Evolutionary conservation across 2,113 vertebrate genomes (phyloP).

Genomic region (Sarotherodon lohbergeri): DNA sequence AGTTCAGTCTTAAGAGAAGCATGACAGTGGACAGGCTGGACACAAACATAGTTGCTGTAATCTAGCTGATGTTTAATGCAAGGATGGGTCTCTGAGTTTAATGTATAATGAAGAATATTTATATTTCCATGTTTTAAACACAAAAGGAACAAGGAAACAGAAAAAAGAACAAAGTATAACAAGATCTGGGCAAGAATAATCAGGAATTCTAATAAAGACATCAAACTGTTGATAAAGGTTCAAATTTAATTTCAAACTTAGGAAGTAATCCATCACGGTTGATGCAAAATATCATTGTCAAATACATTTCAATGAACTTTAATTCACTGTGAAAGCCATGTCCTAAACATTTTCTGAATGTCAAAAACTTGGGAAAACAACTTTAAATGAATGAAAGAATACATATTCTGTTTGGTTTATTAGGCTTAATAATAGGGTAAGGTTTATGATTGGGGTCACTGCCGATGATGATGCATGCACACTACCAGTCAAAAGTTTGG

Average conservation of each 20-base stretch:
- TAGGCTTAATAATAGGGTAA: background rate
- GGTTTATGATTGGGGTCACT: background rate
- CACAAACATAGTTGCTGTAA: background rate
- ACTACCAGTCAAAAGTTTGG: background rate
- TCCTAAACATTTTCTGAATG: background rate
- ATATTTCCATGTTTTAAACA: background rate
- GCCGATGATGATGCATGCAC: background rate
- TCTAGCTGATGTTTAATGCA: background rate
- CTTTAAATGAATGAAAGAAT: background rate
- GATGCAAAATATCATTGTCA: background rate
- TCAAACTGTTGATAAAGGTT: background rate
- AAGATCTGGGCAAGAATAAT: background rate
- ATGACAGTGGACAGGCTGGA: background rate
- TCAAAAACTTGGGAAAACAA: too few species aligned
- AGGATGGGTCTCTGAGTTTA: background rate
- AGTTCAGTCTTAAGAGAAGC: background rate
- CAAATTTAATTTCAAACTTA: background rate
- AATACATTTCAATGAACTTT: background rate
- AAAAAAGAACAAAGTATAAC: background rate
- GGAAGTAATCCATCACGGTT: background rate
- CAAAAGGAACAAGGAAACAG: background rate
- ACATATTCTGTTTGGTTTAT: background rate
- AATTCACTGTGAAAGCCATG: background rate
- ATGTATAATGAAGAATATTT: background rate
- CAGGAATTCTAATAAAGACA: accelerated